phyloP scores from a whole-genome alignment of 2,113 vertebrate species.

The Pelodiscus sinensis region DNA sequence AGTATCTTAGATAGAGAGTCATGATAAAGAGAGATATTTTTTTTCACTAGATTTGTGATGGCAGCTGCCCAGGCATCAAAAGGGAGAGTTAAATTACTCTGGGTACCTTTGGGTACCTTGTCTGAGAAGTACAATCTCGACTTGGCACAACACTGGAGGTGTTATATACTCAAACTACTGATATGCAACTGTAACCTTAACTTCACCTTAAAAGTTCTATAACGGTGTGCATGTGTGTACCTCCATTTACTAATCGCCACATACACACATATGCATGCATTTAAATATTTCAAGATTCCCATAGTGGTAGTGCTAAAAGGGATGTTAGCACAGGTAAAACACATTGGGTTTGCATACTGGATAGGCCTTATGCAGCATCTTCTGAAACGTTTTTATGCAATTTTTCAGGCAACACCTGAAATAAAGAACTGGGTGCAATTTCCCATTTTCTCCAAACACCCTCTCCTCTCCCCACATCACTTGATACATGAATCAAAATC shows the following conservation, averaged over 20 bases:
- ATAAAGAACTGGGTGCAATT: constrained; percentile 21
- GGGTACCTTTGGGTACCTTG: not conserved
- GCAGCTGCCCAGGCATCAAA: fast-evolving
- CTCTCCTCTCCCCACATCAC: not conserved
- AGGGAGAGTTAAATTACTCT: fast-evolving
- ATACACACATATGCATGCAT: not conserved
- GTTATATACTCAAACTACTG: not conserved
- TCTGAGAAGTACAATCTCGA: not conserved
- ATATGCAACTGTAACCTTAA: constrained; percentile 3
- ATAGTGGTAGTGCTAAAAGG: constrained; percentile 1
- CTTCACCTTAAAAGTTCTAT: constrained; percentile 42
- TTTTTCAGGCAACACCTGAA: constrained; percentile 49
- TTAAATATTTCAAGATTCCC: constrained; percentile 65
- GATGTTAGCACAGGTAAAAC: constrained; percentile 47
- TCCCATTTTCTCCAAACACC: constrained; percentile 26
- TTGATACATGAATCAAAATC: constrained; percentile 62
- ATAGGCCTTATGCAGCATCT: constrained; percentile 65
- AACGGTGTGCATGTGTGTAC: constrained; percentile 21
- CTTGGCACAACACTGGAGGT: not conserved
- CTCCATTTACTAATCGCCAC: not conserved
- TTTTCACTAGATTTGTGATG: not conserved
- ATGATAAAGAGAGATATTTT: not conserved
- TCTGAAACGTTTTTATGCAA: constrained; percentile 60
- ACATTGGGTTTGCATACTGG: constrained; percentile 26
- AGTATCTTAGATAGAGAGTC: not conserved